Evolutionary conservation across 2,113 vertebrate species (phyloP), one percentile per base, ranked within the genome.

Genomic region (Corythoichthys haematopterus): DNA sequence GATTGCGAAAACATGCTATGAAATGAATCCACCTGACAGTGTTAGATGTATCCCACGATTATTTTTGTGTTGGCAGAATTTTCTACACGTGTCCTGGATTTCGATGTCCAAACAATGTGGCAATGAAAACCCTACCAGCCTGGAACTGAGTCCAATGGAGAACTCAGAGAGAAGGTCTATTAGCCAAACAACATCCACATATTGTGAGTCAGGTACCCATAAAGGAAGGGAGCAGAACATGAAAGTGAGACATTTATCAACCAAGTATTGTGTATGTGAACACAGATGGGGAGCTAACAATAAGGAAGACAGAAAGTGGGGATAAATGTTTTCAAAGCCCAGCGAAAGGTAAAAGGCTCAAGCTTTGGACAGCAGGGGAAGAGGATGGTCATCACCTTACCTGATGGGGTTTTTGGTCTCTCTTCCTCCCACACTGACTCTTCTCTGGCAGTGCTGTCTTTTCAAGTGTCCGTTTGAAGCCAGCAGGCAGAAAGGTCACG

Each of bases 391-490:
- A 91, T 78, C 90, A 88, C 80, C 91, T 91, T 93, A 93, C 92
- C 92, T 92, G 91, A 91, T 90, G 80, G 88, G 85, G 78, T 85
- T 88, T 91, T 88, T 77, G 88, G 88, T 90, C 87, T 74, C 80
- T 70, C 88, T 83, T 79, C 79, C 83, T 86, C 78, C 78, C 76
- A 79, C 87, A 74, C 79, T 69, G 87, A 90, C 83, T 86, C 84
- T 83, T 86, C 88, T 87, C 89, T 77, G 80, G 88, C 80, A 65
- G 84, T 1, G 87, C 80, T 76, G 77, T 67, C 88, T 84, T 92
- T 91, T 91, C 84, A 90, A 91, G 88, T 85, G 87, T 85, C 72
- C 61, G 80, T 89, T 91, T 92, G 90, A 92, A 88, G 90, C 77
- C 69, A 73, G 79, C 72, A 78, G 82, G 82, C 68, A 76, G 87